Base-by-base conservation (phyloP, 2,888 invertebrate genomes). In the Cepaea hortensis region DNA sequence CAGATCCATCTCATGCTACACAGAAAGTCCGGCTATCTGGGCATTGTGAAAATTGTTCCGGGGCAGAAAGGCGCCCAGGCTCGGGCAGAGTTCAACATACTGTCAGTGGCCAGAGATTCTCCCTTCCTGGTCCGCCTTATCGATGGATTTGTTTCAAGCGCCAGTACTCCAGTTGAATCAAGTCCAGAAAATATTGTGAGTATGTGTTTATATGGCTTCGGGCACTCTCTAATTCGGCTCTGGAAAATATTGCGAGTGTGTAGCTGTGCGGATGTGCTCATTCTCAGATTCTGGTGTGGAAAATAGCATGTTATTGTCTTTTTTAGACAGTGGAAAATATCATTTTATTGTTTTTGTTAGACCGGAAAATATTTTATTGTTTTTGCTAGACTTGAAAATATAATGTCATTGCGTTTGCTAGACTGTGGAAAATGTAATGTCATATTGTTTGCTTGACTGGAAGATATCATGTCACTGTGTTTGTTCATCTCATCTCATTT, bases 1-100 rank as follows among this genome's bases (percentile, higher is more conserved):
- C 61, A 85, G 85, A 23, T 85, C 20, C 85, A 85, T 46, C 85
- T 85, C 2, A 70, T 85, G 61, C 15, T 80, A 23, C 85, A 85
- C 70, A 80, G 70, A 20, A 80, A 73, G 15, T 85, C 85, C 3
- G 72, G 80, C 3, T 85, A 48, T 61, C 5, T 85, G 13, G 85
- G 85, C 3, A 73, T 85, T 3, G 70, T 85, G 85, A 85, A 85
- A 55, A 48, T 85, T 62, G 7, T 81, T 2, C 80, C 85, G 0
- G 18, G 73, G n/a, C 50, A 68, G 3, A 85, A 72, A 62, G 46
- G 23, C 46, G 50, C 80, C 20, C 55, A 72, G 13, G 85, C 85
- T 18, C 35, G 80, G 9, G 77, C 72, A 9, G 85, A 85, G n/a
- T 20, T 85, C 7, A 85, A 80, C 62, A 50, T 62, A 3, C 73